Conservation (phyloP, 2,888 invertebrate species). For the Drosophila emarginata region DNA sequence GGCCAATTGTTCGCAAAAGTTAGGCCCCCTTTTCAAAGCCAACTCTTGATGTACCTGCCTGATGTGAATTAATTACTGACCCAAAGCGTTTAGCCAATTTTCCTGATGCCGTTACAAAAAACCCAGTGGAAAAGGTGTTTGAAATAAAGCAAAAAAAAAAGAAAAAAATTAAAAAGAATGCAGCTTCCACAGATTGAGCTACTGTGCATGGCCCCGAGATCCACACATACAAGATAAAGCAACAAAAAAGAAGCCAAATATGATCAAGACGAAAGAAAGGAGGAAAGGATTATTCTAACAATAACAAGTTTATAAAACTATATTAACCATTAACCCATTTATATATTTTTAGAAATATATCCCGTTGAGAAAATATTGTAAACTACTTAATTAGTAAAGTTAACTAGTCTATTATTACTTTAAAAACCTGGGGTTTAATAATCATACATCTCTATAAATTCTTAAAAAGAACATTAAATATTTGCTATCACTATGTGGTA, state of each 20-base stretch:
- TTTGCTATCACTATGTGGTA: too few relatives aligned
- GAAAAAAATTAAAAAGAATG: slow-evolving; percentile 1
- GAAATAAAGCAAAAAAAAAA: background rate
- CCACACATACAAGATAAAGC: slow-evolving; percentile 53
- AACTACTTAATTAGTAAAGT: too few relatives aligned
- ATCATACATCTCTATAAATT: too few relatives aligned
- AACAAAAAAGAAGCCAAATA: too few relatives aligned
- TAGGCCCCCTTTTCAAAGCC: slow-evolving; percentile 26
- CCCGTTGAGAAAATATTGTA: too few relatives aligned
- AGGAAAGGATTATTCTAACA: slow-evolving; percentile 30
- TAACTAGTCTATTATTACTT: too few relatives aligned
- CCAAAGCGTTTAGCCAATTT: slow-evolving; percentile 59
- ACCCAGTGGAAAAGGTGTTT: background rate
- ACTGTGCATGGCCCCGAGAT: slow-evolving; percentile 60
- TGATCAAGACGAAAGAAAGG: slow-evolving; percentile 15
- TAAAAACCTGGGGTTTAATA: too few relatives aligned
- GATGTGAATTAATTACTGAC: slow-evolving; percentile 77
- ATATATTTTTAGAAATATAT: too few relatives aligned
- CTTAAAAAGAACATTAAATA: too few relatives aligned
- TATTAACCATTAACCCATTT: too few relatives aligned
- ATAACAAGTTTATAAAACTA: background rate
- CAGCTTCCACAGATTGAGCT: slow-evolving; percentile 29
- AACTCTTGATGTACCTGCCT: slow-evolving; percentile 38
- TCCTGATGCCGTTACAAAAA: slow-evolving; percentile 61
- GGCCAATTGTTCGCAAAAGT: slow-evolving; percentile 62